Evolutionary conservation across 2,797 vertebrate species (phyloP), one percentile per base, ranked within the genome.

Genomic region (Bradypodion pumilum): DNA sequence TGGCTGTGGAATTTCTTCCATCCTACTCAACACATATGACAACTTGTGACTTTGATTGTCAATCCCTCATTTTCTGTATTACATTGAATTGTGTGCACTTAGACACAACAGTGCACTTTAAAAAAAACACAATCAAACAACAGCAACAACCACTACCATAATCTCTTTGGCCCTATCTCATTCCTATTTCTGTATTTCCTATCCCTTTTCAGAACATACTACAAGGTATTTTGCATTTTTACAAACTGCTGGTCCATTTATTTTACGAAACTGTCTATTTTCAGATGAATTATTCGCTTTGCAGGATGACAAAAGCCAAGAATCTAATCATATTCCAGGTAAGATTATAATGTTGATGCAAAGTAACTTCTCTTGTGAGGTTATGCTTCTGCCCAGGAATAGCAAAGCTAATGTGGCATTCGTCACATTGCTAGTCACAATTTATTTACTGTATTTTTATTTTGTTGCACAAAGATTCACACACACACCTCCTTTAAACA

Each of bases 401-500:
- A 83, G 66, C 76, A 76, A 21, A 40, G 83, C 40, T 69, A 73
- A 62, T 12, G n/a, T 65, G 74, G 6, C 81, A 81, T 88, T 88
- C 78, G 46, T 77, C 65, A 82, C 72, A 59, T 5, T 74, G 0
- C 1, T 63, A 84, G 83, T 85, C 85, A 69, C 42, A 40, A 78
- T 49, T 85, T 88, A 73, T 83, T 88, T 65, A 70, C 63, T 81
- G 65, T 63, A 70, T 85, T 60, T 81, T 85, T 21, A 78, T 21
- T 66, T 40, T 0, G 0, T 56, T 35, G 25, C 0, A 0, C 40
- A 35, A 70, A 59, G 37, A n/a, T n/a, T n/a, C n/a, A n/a, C n/a
- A n/a, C n/a, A n/a, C n/a, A n/a, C n/a, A 89, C 83, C 84, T 79
- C 69, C 69, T 88, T 83, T 78, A 86, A 86, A 62, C 27, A 78